These are phyloP conservation scores for Coccyzus lansbergi DNA, from an alignment of 2,797 vertebrate genomes.

Conservation along the genomic window DNA sequence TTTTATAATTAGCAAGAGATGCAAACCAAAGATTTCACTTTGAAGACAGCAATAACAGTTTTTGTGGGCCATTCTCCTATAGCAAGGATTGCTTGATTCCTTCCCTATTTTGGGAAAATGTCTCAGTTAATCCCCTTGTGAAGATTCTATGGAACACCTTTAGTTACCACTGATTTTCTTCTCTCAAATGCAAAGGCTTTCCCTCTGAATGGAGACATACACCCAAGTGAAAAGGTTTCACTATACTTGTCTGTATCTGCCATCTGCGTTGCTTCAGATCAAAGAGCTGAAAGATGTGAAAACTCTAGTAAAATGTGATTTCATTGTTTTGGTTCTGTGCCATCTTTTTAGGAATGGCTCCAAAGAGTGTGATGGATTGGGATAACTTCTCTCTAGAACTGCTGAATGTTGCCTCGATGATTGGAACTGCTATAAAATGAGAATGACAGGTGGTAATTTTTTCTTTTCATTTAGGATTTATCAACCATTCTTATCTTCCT, in stretches of 20 bases:
- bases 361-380: neutral
- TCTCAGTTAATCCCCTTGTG: neutral
- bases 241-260: neutral
- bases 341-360: neutral
- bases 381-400: neutral
- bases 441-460: neutral
- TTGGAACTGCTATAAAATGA: neutral
- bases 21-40: neutral
- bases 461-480: neutral
- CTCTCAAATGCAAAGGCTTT: neutral
- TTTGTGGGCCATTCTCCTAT: neutral
- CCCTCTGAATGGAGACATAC: neutral
- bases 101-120: neutral
- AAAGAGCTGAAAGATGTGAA: neutral
- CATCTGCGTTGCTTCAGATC: neutral
- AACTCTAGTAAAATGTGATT: neutral
- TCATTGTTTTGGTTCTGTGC: neutral
- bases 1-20: neutral
- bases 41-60: neutral
- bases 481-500: neutral
- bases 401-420: neutral
- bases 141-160: neutral
- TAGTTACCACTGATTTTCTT: neutral
- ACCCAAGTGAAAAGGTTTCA: neutral
- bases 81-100: neutral